Conservation (phyloP, 2,797 vertebrate species). For the Chromis chromis region DNA sequence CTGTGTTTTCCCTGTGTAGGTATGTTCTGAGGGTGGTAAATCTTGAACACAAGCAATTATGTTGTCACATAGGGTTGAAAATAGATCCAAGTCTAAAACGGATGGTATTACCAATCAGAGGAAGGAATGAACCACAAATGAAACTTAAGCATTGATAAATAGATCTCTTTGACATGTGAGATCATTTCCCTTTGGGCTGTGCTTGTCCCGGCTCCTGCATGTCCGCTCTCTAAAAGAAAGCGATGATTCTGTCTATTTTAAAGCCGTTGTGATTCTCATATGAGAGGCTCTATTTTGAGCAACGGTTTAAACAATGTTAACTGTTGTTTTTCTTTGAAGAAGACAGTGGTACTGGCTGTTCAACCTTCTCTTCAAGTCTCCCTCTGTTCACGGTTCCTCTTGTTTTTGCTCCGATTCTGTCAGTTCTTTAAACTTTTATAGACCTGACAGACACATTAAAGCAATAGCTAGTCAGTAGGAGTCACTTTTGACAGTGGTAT, state of each 20-base stretch:
- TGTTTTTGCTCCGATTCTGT: constrained; percentile 26
- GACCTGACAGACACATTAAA: not conserved
- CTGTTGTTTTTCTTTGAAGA: constrained; percentile 28
- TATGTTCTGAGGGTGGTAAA: constrained; percentile 1
- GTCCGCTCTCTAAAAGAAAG: constrained; percentile 25
- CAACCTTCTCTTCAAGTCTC: constrained; percentile 20
- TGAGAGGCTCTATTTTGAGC: constrained; percentile 59
- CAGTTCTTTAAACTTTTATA: constrained; percentile 6
- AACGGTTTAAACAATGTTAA: constrained; percentile 16
- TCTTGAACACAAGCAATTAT: not conserved
- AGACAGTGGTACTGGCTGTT: constrained; percentile 12
- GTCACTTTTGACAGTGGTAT: not conserved
- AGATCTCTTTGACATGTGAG: constrained; percentile 27
- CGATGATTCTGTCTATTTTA: constrained; percentile 49
- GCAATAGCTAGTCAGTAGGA: not conserved
- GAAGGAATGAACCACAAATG: constrained; percentile 14
- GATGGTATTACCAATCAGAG: not conserved
- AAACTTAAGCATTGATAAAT: not conserved
- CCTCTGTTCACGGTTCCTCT: constrained; percentile 34
- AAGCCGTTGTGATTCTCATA: constrained; percentile 62
- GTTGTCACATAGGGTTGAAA: not conserved
- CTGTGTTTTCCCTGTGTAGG: not conserved
- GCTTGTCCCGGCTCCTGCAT: constrained; percentile 1
- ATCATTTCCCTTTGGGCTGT: constrained; percentile 1
- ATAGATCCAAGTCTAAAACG: not conserved